phyloP scores from a whole-genome alignment of 2,113 vertebrate species.

The Pomatostomus ruficeps region DNA sequence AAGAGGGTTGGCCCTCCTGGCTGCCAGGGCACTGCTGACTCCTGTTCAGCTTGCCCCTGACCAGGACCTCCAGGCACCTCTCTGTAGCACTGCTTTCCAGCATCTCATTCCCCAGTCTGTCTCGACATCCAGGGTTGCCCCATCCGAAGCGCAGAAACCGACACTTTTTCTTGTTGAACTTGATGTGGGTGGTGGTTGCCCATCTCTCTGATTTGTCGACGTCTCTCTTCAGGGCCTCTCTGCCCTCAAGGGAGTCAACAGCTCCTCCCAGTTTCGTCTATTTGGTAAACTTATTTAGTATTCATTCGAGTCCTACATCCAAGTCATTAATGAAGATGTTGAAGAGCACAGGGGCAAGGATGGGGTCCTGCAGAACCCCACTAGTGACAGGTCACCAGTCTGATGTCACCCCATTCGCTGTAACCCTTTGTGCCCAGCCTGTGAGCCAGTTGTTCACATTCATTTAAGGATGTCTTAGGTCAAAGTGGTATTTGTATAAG shows the following conservation, averaged over 20 bases:
- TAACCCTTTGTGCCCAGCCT: not conserved
- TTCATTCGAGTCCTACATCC: rapidly evolving
- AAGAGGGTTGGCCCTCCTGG: rapidly evolving
- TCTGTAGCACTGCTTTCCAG: not conserved
- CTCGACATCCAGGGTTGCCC: not conserved
- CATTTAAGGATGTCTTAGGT: not conserved
- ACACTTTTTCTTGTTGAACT: not conserved
- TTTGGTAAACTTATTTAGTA: not conserved
- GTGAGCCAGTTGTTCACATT: not conserved
- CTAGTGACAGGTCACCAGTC: not conserved
- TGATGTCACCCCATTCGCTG: not conserved
- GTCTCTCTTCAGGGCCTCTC: not conserved
- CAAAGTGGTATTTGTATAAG: not conserved
- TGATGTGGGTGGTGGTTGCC: not conserved
- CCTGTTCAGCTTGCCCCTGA: rapidly evolving
- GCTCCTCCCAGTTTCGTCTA: rapidly evolving
- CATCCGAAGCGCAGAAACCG: rapidly evolving
- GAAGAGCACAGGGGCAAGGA: not conserved
- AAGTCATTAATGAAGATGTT: not conserved
- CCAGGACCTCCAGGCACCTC: not conserved
- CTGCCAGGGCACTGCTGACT: not conserved
- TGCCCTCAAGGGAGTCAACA: not conserved
- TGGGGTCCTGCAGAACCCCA: not conserved
- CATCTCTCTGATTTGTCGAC: not conserved
- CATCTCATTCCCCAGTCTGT: not conserved